These are phyloP conservation scores for Salvelinus sp. DNA, from an alignment of 2,113 vertebrate genomes.

Conservation along the genomic window DNA sequence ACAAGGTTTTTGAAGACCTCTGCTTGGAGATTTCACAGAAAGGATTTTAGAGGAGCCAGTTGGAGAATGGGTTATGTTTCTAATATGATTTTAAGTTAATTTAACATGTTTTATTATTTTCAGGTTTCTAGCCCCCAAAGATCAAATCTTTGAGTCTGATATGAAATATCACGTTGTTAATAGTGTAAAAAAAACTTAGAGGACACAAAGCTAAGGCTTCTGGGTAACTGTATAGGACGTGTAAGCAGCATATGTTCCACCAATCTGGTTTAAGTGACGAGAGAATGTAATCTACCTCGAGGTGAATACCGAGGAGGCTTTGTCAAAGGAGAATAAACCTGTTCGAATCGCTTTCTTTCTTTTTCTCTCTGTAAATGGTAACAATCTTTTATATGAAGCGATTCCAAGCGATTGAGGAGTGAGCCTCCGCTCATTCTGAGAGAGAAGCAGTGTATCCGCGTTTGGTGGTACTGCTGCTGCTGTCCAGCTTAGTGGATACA, in stretches of 20 bases:
- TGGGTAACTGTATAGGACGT: not conserved
- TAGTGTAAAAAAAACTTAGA: constrained; percentile 22
- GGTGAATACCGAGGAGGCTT: constrained; percentile 38
- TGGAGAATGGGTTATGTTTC: constrained; percentile 4
- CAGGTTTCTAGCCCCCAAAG: constrained; percentile 43
- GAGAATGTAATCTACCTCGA: constrained; percentile 64
- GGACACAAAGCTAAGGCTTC: not conserved
- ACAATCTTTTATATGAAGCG: constrained; percentile 10
- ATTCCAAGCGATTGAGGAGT: not conserved
- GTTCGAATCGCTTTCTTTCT: constrained; percentile 22
- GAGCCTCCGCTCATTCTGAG: constrained; percentile 7
- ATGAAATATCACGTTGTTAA: constrained; percentile 19
- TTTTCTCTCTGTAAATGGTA: constrained; percentile 6
- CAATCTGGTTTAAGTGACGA: constrained; percentile 35
- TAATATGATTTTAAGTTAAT: constrained; percentile 6
- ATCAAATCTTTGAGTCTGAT: constrained; percentile 25
- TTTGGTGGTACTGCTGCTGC: constrained; percentile 19
- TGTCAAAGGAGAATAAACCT: constrained; percentile 9
- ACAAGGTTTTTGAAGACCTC: too few relatives aligned
- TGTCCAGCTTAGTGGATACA: constrained; percentile 11
- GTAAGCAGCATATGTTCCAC: constrained; percentile 25
- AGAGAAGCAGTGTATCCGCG: constrained; percentile 23
- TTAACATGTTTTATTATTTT: constrained; percentile 9
- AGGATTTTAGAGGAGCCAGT: not conserved
- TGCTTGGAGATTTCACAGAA: not conserved